Conservation (phyloP, 2,888 invertebrate species). For the Elmis aenea region DNA sequence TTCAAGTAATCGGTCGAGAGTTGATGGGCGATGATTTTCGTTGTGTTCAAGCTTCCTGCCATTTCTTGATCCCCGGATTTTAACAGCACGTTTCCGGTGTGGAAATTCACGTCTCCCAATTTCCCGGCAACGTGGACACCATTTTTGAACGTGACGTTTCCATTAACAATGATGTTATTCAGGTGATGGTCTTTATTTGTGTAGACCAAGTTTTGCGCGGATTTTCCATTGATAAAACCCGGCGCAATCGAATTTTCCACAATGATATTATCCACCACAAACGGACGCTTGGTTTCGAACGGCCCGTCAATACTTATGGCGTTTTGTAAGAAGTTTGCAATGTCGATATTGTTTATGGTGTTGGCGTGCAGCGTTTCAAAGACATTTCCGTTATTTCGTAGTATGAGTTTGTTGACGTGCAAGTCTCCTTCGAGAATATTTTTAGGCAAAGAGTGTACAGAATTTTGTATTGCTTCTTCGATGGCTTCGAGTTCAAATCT, state of each 20-base stretch:
- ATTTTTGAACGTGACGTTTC: constrained; percentile 32
- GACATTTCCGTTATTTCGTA: constrained; percentile 26
- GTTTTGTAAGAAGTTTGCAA: constrained; percentile 30
- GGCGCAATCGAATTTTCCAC: constrained; percentile 29
- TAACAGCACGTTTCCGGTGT: constrained; percentile 34
- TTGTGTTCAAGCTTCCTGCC: constrained; percentile 33
- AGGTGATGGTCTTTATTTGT: constrained; percentile 25
- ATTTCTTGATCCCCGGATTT: constrained; percentile 40
- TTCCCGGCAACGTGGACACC: constrained; percentile 29
- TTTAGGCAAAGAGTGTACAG: constrained; percentile 6
- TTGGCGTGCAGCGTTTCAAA: constrained; percentile 30
- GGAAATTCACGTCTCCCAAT: constrained; percentile 36
- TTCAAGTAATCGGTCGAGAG: constrained; percentile 32
- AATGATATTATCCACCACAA: constrained; percentile 32
- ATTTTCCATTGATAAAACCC: constrained; percentile 34
- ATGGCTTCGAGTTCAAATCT: constrained; percentile 8
- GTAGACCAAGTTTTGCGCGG: constrained; percentile 29
- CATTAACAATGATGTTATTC: constrained; percentile 33
- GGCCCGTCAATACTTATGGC: constrained; percentile 31
- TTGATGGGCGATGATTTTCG: constrained; percentile 24
- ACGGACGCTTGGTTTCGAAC: constrained; percentile 25
- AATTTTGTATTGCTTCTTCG: constrained; percentile 12
- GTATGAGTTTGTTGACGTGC: constrained; percentile 28
- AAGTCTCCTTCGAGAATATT: constrained; percentile 28
- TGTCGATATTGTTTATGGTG: constrained; percentile 31